phyloP scores from a whole-genome alignment of 1,140 invertebrate genomes.

The Brachionus rotundiformis region DNA sequence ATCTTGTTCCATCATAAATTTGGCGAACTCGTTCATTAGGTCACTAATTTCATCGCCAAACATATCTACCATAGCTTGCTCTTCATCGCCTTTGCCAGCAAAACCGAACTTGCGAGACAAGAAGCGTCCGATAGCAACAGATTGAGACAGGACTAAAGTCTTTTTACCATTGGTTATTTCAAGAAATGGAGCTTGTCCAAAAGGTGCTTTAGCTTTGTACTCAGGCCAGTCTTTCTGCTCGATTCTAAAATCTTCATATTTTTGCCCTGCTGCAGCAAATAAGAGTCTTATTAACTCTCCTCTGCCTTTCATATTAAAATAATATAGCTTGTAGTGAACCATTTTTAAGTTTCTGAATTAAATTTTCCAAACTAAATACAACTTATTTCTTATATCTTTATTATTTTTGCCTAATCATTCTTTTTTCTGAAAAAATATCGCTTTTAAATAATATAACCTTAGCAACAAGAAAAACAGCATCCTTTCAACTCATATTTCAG shows the following conservation, averaged over 20 bases:
- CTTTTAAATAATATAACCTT: neutral
- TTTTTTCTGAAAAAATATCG: neutral
- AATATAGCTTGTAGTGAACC: slow-evolving; percentile 39
- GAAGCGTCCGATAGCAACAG: slow-evolving; percentile 37
- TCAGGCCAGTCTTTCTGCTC: slow-evolving; percentile 22
- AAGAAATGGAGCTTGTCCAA: slow-evolving; percentile 25
- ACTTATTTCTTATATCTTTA: neutral
- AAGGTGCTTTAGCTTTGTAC: slow-evolving; percentile 18
- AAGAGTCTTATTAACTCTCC: slow-evolving; percentile 42
- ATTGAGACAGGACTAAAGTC: slow-evolving; percentile 5
- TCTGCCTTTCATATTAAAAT: slow-evolving; percentile 45
- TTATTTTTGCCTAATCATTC: slow-evolving; percentile 1
- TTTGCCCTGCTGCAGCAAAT: slow-evolving; percentile 46
- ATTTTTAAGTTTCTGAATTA: slow-evolving; percentile 12
- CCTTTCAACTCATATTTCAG: neutral
- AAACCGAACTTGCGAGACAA: slow-evolving; percentile 33
- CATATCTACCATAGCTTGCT: slow-evolving; percentile 29
- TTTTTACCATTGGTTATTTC: slow-evolving; percentile 18
- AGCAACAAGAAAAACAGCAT: slow-evolving; percentile 1
- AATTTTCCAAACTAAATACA: neutral
- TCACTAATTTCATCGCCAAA: slow-evolving; percentile 33
- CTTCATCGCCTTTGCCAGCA: slow-evolving; percentile 37
- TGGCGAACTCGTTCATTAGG: neutral
- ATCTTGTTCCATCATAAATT: slow-evolving; percentile 17
- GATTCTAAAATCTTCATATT: slow-evolving; percentile 45